Evolutionary conservation across 2,888 invertebrate species (phyloP).

Genomic region (Fabriciana adippe): DNA sequence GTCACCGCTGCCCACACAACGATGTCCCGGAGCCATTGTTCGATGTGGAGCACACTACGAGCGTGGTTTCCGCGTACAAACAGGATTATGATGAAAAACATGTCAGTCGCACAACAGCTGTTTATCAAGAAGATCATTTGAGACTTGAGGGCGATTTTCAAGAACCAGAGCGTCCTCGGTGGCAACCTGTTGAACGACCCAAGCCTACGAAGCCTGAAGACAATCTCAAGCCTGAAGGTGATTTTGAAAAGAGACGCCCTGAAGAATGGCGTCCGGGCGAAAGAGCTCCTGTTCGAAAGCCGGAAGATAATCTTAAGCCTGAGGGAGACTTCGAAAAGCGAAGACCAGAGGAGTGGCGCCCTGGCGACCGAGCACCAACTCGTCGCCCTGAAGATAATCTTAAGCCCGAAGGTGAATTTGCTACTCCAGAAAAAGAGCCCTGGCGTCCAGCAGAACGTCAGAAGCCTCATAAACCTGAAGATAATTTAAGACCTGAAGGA

Average conservation of each 20-base stretch:
- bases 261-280: slow-evolving; percentile 79
- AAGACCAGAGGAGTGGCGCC: slow-evolving; percentile 54
- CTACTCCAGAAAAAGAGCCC: slow-evolving; percentile 54
- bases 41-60: slow-evolving; percentile 80
- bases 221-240: slow-evolving; percentile 70
- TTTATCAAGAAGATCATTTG: slow-evolving; percentile 86
- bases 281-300: slow-evolving; percentile 72
- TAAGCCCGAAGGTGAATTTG: slow-evolving; percentile 70
- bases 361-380: slow-evolving; percentile 61
- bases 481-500: slow-evolving; percentile 81
- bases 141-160: slow-evolving; percentile 87
- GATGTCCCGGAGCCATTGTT: slow-evolving; percentile 83
- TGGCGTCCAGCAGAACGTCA: slow-evolving; percentile 56
- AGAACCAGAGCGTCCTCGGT: slow-evolving; percentile 70
- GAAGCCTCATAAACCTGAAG: slow-evolving; percentile 53
- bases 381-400: slow-evolving; percentile 60
- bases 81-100: slow-evolving; percentile 86
- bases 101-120: slow-evolving; percentile 82
- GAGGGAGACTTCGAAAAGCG: slow-evolving; percentile 75
- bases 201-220: slow-evolving; percentile 76
- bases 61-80: slow-evolving; percentile 84
- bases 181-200: slow-evolving; percentile 83
- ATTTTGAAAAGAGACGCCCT: slow-evolving; percentile 70
- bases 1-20: slow-evolving; percentile 91
- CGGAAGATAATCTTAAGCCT: slow-evolving; percentile 62